Base-by-base conservation (phyloP, 2,888 invertebrate genomes). In the Drosophila greeni region DNA sequence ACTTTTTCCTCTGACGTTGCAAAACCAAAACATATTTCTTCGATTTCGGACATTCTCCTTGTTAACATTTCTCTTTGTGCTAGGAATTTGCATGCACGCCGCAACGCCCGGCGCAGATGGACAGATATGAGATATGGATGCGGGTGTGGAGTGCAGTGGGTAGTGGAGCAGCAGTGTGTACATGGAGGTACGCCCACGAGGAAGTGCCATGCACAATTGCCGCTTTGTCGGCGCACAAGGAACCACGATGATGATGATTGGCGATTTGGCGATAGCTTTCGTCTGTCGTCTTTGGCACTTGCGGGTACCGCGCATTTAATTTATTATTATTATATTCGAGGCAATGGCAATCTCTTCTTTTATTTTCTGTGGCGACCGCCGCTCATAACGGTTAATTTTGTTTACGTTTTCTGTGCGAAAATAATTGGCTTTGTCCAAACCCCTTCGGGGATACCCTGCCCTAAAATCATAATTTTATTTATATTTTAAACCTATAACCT, bases 1-100 rank as follows among this genome's bases (percentile, higher is more conserved):
- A 67, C 67, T 56, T 48, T 65, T 37, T 66, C 58, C 48, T 49
- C 49, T 57, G 67, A 66, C 66, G 66, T 42, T 66, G 45, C 57
- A 56, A 48, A 66, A 48, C 26, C 36, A 66, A 48, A 66, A 48
- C 42, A 42, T 42, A 42, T 42, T 26, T 26, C 16, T 59, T 11
- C 12, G 14, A 16, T 40, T 40, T 61, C 33, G 57, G 48, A 57
- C 69, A 68, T 68, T 66, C 68, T 68, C 68, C 66, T 66, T 52
- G 68, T 45, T 33, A 47, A 71, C 74, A 43, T 79, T 84, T 82
- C 68, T 75, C 76, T 78, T 83, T 82, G 76, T 73, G 76, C 65
- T 79, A 61, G 66, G 71, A 65, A 66, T 83, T 78, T 83, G 76
- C 67, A 78, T 82, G 65, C 75, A 61, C 24, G 40, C 61, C 58